Evolutionary conservation across 1,140 invertebrate species (phyloP), one percentile per base, ranked within the genome.

Genomic region (Drosophila novamexicana): DNA sequence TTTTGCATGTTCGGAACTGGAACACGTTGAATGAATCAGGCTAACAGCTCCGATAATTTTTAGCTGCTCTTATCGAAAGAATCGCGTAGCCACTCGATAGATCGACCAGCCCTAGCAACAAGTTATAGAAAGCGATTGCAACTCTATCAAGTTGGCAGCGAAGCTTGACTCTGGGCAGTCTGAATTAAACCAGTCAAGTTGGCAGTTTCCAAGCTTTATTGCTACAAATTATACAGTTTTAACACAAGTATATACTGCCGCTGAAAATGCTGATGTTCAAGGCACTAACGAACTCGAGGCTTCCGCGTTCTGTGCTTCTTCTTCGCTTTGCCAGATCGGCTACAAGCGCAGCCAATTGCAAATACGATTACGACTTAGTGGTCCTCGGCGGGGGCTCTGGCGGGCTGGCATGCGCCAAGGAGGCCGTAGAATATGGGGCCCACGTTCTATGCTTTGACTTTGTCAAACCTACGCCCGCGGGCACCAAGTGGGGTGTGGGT

Each of bases 331-430:
- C 49, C 49, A 12, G 44, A 34, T 39, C 37, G 2, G 6, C 42
- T 16, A 36, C 49, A 36, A 12, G 7, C 18, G 7, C 42, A 0
- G 2, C 14, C 1, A 14, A 92, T 92, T 92, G 92, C 79, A 92
- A 92, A 75, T 92, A 93, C 66, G 95, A 96, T 78, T 99, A 98
- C 93, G 98, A 99, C 91, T 93, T 99, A 76, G 95, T 98, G 52
- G 98, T 99, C 6, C 96, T 99, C 79, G 98, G 98, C 52, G 98
- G 98, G 47, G 98, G 98, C 36, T 98, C 98, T 0, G 98, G 98
- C 37, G 98, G 98, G 18, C 93, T 99, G 49, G 97, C 98, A 29
- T 97, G 97, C 79, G 97, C 98, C 7, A 99, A 99, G 93, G 97
- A 98, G 93, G 97, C 98, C 1, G 95, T 96, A 0, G 94, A 94